These are phyloP conservation scores for Hyperoplus immaculatus DNA, from an alignment of 2,797 vertebrate genomes.

Conservation along the genomic window DNA sequence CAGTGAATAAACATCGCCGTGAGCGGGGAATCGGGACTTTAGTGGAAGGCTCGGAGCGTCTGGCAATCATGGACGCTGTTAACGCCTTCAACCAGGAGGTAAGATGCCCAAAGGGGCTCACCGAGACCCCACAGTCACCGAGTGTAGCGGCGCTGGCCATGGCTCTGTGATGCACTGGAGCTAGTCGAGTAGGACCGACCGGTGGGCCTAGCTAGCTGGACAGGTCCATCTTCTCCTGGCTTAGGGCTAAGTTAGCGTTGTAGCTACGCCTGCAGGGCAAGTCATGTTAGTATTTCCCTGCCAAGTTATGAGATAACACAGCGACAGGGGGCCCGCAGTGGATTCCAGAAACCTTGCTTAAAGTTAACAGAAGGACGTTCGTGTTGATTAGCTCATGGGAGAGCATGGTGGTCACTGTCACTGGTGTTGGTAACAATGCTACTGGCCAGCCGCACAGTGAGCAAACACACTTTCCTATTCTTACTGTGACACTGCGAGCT, in stretches of 20 bases:
- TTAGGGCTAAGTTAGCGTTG: neutral
- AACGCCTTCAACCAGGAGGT: conserved; percentile 90
- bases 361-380: conserved; percentile 29
- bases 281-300: neutral
- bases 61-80: conserved; percentile 87
- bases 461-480: neutral
- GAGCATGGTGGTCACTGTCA: conserved; percentile 30
- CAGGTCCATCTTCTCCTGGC: conserved; percentile 13
- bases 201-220: conserved; percentile 58
- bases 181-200: conserved; percentile 52
- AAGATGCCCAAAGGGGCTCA: conserved; percentile 24
- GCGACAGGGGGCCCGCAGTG: neutral
- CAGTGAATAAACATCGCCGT: conserved; percentile 71
- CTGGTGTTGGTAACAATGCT: conserved; percentile 12
- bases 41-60: conserved; percentile 44
- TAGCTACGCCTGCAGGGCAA: neutral
- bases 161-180: conserved; percentile 54
- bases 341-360: conserved; percentile 9
- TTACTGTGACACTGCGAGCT: neutral
- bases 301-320: neutral
- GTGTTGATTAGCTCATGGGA: conserved; percentile 20
- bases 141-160: conserved; percentile 54
- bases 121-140: conserved; percentile 33
- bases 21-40: conserved; percentile 60
- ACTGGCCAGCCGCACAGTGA: neutral